These are phyloP conservation scores for Dendrolimus pini DNA, from an alignment of 2,888 invertebrate genomes.

Conservation along the genomic window DNA sequence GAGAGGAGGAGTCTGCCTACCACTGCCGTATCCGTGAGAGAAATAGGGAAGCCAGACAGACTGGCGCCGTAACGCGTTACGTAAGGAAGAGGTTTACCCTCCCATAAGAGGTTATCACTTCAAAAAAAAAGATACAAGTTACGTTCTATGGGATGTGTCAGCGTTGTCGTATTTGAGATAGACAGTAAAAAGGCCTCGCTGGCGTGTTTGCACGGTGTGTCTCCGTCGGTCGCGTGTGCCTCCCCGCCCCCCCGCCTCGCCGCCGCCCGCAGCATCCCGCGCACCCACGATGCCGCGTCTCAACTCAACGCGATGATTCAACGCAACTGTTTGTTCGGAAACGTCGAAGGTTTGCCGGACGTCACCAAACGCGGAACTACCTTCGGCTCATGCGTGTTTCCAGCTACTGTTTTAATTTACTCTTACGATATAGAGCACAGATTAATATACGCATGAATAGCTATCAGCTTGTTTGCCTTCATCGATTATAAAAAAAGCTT, in stretches of 20 bases:
- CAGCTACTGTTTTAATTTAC: slow-evolving; percentile 54
- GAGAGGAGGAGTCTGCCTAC: too few species aligned
- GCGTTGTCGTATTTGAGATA: too few species aligned
- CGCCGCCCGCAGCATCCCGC: slow-evolving; percentile 10
- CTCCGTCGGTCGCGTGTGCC: slow-evolving; percentile 9
- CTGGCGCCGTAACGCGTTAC: too few species aligned
- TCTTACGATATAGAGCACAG: slow-evolving; percentile 33
- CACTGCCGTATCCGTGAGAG: too few species aligned
- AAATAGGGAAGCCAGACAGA: too few species aligned
- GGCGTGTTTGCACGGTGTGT: slow-evolving; percentile 45
- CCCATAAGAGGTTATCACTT: too few species aligned
- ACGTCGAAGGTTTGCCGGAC: slow-evolving; percentile 74
- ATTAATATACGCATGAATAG: slow-evolving; percentile 14
- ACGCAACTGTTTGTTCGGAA: slow-evolving; percentile 68
- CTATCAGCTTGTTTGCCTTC: background rate
- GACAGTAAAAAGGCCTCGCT: slow-evolving; percentile 58
- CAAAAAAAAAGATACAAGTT: too few species aligned
- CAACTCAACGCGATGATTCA: slow-evolving; percentile 38
- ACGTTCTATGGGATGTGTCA: too few species aligned
- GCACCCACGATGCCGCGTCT: slow-evolving; percentile 13
- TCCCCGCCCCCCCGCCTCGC: slow-evolving; percentile 10
- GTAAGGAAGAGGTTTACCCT: too few species aligned
- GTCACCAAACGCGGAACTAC: slow-evolving; percentile 68
- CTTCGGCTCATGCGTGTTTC: slow-evolving; percentile 62
- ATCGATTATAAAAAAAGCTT: slow-evolving; percentile 4